Evolutionary conservation across 1,140 invertebrate genomes (phyloP), one percentile per base, ranked within the genome.

Genomic region (Achatina immaculata): DNA sequence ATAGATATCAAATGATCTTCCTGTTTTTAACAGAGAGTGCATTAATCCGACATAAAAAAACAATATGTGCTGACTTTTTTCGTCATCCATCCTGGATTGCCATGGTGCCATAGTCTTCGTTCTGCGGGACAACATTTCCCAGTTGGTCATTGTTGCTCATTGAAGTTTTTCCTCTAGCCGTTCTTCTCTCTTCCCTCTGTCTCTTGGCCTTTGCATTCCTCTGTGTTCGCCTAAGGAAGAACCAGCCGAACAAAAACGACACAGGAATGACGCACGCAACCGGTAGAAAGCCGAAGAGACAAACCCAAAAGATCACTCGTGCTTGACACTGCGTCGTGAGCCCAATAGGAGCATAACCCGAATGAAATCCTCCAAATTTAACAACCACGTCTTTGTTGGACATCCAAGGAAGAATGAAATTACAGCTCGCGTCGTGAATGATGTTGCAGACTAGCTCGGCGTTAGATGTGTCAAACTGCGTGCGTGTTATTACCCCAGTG

Each of bases 11-110:
- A n/a, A n/a, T n/a, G n/a, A n/a, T n/a, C n/a, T n/a, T n/a, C n/a
- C n/a, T n/a, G n/a, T n/a, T n/a, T n/a, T n/a, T n/a, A n/a, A n/a
- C n/a, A n/a, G n/a, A n/a, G n/a, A n/a, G n/a, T n/a, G n/a, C n/a
- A n/a, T n/a, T n/a, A n/a, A n/a, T n/a, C n/a, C n/a, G n/a, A n/a
- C n/a, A n/a, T n/a, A n/a, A n/a, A n/a, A n/a, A n/a, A n/a, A n/a
- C n/a, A n/a, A n/a, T n/a, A n/a, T n/a, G n/a, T n/a, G n/a, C n/a
- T n/a, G n/a, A n/a, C n/a, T n/a, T n/a, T n/a, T n/a, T n/a, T n/a
- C n/a, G n/a, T 62, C 58, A 62, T 28, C 58, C 58, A 62, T 62
- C 58, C 31, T 62, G 58, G 7, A 62, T 62, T 2, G 58, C 58
- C 21, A 62, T 28, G 31, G n/a, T 62, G 28, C 58, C 58, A 62